Evolutionary conservation across 2,888 invertebrate genomes (phyloP), one percentile per base, ranked within the genome.

Genomic region (Limenitis camilla): DNA sequence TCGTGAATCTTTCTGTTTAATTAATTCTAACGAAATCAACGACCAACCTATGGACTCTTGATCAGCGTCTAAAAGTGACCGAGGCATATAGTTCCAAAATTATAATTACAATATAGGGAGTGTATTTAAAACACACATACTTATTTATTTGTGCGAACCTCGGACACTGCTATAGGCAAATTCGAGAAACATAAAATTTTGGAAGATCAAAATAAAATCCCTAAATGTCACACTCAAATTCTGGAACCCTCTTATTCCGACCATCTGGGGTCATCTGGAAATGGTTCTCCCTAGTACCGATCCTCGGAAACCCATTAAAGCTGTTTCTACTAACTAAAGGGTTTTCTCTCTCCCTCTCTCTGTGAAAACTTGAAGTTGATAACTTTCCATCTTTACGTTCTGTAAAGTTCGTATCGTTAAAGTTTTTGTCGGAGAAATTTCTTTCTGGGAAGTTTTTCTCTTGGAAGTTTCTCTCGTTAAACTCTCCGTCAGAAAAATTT

Each of bases 151-250:
- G 19, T 19, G 19, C 19, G 19, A 19, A 3, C 19, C 19, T 19
- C 19, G 19, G 1, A 3, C 19, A 19, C 19, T 19, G 1, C 88
- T 19, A 19, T 19, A 19, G 19, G 19, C 3, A 19, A 19, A 19
- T 19, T 19, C 19, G 3, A 19, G 19, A 19, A 19, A 19, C 27
- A 39, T 27, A 50, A 28, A 29, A 11, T 28, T 39, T 29, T 30
- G 38, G 38, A 39, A 49, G 27, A 28, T 31, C 7, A 29, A n/a
- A 43, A 42, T 33, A 9, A n/a, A 27, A 32, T 32, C 11, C 46
- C 40, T 55, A 65, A 47, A 91, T 91, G 74, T 91, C 90, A 71
- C 91, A 91, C 71, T 91, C 91, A 65, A 91, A 91, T 70, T 91
- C 91, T 5, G 91, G 83, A 53, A 91, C 90, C 66, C 91, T 84